phyloP scores from a whole-genome alignment of 2,113 vertebrate genomes.

The Malaclemys terrapin region DNA sequence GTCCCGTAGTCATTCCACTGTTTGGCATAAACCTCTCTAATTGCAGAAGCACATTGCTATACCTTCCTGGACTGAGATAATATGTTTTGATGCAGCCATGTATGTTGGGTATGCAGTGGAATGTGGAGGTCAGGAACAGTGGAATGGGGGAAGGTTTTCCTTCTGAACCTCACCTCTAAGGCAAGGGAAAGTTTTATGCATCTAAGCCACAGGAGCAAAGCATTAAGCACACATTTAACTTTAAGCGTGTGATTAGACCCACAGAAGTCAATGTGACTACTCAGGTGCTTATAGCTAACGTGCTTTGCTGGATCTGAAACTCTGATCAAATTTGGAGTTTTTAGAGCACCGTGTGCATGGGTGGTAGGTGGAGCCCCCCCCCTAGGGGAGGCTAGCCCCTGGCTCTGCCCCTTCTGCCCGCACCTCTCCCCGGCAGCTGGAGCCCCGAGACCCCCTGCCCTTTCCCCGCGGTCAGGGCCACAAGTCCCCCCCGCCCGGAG shows the following conservation, averaged over 20 bases:
- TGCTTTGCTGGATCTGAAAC: neutral
- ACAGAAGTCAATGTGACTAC: rapidly evolving
- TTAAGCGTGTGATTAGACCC: neutral
- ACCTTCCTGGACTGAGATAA: neutral
- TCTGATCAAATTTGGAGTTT: neutral
- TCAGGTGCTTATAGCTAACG: neutral
- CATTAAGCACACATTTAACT: rapidly evolving
- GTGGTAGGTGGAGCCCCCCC: no score
- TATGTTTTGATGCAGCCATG: neutral
- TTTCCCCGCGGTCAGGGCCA: no score
- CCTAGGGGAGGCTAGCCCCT: no score
- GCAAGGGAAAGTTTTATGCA: neutral
- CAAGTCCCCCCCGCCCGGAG: no score
- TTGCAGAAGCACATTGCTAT: neutral
- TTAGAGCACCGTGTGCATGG: neutral
- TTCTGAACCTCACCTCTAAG: neutral
- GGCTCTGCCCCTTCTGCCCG: no score
- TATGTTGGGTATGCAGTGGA: neutral
- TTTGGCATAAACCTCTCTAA: neutral
- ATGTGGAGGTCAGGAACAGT: neutral
- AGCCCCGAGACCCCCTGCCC: no score
- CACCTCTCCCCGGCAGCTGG: no score
- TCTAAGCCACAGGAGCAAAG: neutral
- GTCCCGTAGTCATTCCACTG: neutral
- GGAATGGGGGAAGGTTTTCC: neutral